Percentiles rank a stretch among this genome's conserved stretches.
These are phyloP conservation scores for Trididemnum miniatum DNA, from an alignment of 23 tunicate species.

Conservation along the genomic window DNA sequence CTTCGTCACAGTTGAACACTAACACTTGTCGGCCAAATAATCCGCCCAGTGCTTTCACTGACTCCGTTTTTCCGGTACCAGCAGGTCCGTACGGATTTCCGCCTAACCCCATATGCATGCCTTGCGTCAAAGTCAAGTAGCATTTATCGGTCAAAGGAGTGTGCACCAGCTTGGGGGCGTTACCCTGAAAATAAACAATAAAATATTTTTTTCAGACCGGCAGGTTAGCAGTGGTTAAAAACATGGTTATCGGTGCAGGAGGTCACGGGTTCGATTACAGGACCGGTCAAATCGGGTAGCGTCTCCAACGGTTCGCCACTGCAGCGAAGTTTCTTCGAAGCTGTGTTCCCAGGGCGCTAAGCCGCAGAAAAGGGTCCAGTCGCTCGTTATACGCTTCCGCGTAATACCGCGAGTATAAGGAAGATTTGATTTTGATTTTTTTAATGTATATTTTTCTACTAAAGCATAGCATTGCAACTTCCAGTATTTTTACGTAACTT, in stretches of 20 bases:
- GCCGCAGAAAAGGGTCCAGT: no score
- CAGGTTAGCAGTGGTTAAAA: background rate
- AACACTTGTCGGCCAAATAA: slow-evolving; percentile 94
- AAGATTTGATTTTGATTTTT: no score
- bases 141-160: slow-evolving; percentile 97
- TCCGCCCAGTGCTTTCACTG: slow-evolving; percentile 91
- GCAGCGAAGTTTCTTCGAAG: no score
- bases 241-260: no score
- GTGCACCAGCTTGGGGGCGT: slow-evolving; percentile 89
- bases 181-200: slow-evolving; percentile 47
- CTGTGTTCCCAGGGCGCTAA: no score
- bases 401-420: no score
- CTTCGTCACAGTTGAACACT: slow-evolving; percentile 97
- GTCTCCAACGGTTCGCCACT: no score
- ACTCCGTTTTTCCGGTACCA: slow-evolving; percentile 98
- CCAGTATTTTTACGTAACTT: no score
- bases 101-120: slow-evolving; percentile 92
- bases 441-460: background rate
- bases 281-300: no score
- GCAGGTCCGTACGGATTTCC: slow-evolving; percentile 99
- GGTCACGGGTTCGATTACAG: no score
- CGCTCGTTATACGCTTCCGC: no score
- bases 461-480: background rate
- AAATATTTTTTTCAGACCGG: no score
- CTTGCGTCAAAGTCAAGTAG: slow-evolving; percentile 94